Base-by-base conservation (phyloP, 2,797 vertebrate species). In the Spinus pinus region DNA sequence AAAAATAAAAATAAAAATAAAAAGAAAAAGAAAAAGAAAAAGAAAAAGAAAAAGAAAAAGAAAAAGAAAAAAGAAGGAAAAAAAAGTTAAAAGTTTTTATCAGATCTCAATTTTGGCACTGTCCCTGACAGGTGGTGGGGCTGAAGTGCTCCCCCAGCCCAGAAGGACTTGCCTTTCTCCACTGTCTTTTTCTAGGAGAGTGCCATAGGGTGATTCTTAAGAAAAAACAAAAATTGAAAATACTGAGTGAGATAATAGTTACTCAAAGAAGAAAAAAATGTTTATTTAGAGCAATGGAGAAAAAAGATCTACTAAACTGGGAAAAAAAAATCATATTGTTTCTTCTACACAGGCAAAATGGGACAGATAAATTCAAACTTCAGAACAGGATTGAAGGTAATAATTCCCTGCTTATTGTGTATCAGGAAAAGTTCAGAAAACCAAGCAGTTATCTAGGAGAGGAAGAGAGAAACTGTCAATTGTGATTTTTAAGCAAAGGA, bases 401-500 rank as follows among this genome's bases (percentile, higher is more conserved):
- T 62, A 24, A 10, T 33, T 85, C 39, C 33, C 20, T 57, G 21
- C 46, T 92, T 69, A 35, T 22, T 25, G 61, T 79, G 22, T 14
- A 73, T 78, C 3, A 14, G 72, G 27, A 51, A 37, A 85, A 69
- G 24, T 86, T 71, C 14, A 51, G 51, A 65, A 65, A 82, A 61
- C 16, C 25, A 53, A 71, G 27, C 21, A 61, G 46, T 20, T 79
- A 33, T 5, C 4, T 6, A 8, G 6, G 1, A 7, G 21, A 10
- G n/a, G 25, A 37, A 71, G 69, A 58, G 67, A 71, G 49, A 66
- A 81, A 21, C 27, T 62, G 27, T 46, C 42, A 49, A 27, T 56
- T 70, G 28, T 70, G 56, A 35, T 82, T 92, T 92, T 92, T 84
- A 81, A 77, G 90, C 35, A 57, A 66, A 79, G 57, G 77, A 53